Percentiles rank a stretch among this genome's conserved stretches.
Evolutionary conservation across 2,113 vertebrate species (phyloP).

Genomic region (Pipra filicauda): DNA sequence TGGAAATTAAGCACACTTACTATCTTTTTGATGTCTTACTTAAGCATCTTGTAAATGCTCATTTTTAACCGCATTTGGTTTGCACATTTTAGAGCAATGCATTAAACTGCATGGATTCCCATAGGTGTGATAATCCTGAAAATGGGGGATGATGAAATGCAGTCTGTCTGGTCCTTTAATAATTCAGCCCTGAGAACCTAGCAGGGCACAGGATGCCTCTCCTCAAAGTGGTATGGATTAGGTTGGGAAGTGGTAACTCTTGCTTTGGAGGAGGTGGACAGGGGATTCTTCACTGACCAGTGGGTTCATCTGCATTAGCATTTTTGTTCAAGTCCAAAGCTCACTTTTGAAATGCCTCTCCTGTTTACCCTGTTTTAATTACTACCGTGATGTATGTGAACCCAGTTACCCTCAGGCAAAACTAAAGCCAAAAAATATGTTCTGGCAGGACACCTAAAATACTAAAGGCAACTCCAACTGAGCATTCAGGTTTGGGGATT

Average conservation of each 20-base stretch:
- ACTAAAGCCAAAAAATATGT: background rate
- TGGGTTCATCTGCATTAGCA: background rate
- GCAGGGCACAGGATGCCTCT: background rate
- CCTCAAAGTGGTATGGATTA: background rate
- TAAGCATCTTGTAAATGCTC: background rate
- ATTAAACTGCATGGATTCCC: background rate
- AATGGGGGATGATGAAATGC: background rate
- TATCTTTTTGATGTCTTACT: background rate
- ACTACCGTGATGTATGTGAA: background rate
- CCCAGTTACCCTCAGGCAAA: background rate
- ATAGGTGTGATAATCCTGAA: background rate
- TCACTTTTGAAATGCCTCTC: background rate
- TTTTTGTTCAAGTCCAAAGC: background rate
- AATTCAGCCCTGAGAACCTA: background rate
- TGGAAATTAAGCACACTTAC: background rate
- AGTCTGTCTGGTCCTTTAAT: accelerated
- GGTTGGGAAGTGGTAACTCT: background rate
- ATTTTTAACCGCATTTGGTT: background rate
- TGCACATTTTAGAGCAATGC: background rate
- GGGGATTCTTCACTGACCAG: background rate
- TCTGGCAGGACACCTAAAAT: background rate
- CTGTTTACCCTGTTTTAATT: background rate
- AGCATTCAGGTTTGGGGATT: background rate
- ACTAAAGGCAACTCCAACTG: background rate
- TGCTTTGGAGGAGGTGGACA: background rate